phyloP scores from a whole-genome alignment of 2,797 vertebrate species.

The Myoxocephalus aenaeus region DNA sequence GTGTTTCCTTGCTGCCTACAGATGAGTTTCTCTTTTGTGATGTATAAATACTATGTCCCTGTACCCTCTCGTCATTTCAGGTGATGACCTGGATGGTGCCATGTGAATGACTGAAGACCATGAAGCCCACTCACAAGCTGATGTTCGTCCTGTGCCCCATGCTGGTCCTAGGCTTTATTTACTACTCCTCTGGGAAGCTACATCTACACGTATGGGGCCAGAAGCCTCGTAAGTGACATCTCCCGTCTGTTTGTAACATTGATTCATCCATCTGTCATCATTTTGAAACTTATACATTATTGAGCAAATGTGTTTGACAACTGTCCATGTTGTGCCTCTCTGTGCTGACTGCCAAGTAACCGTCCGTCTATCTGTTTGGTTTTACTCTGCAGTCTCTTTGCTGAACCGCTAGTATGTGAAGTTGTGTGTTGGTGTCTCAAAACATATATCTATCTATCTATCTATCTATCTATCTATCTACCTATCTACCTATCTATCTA shows the following conservation, averaged over 20 bases:
- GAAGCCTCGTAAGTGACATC: conserved; percentile 92
- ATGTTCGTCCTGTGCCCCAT: conserved; percentile 95
- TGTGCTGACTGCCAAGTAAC: conserved; percentile 35
- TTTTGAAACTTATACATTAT: conserved; percentile 6
- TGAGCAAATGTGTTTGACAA: conserved; percentile 2
- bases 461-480: no score
- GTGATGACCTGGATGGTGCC: conserved; percentile 87
- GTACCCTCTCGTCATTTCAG: conserved; percentile 69
- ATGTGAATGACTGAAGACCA: conserved; percentile 94
- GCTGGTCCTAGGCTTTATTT: conserved; percentile 96
- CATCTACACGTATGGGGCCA: conserved; percentile 92
- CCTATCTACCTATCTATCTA: no score
- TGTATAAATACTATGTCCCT: conserved; percentile 9
- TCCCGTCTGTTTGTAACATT: conserved; percentile 22
- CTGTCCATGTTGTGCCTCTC: conserved; percentile 44
- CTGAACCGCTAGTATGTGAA: conserved; percentile 15
- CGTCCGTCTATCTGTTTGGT: conserved; percentile 2
- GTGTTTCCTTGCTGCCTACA: neutral
- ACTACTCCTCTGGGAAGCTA: conserved; percentile 95
- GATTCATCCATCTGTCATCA: conserved; percentile 31
- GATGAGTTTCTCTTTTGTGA: neutral
- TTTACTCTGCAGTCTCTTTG: conserved; percentile 4
- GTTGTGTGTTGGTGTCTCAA: conserved; percentile 20
- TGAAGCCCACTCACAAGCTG: conserved; percentile 95
- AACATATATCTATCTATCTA: conserved; percentile 10